Base-by-base conservation (phyloP, 2,797 vertebrate genomes). In the Graptemys geographica region DNA sequence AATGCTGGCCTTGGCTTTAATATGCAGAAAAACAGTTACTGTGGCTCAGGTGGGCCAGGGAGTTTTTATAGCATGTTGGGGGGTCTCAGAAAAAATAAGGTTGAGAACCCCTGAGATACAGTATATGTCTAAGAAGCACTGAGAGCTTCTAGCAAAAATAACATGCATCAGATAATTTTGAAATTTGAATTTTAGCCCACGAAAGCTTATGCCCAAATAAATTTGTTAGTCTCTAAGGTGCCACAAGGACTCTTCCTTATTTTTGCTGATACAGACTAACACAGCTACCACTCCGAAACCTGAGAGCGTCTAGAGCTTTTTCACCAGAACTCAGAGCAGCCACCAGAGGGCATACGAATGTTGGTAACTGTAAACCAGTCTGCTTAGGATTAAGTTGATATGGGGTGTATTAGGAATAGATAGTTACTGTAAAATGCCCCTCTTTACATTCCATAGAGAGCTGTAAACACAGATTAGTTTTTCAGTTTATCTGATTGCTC, bases 331-430 rank as follows among this genome's bases (percentile, higher is more conserved):
- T 41, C 6, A 51, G 27, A 57, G 1, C 57, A 49, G 91, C 94
- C 87, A 23, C 86, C 5, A 96, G 97, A 91, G 91, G 96, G 96
- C 95, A 94, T 91, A 93, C 94, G 90, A 31, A 84, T 78, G 83
- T 86, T 27, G 83, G 65, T 56, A 57, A 81, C 15, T 13, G 53
- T 16, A 28, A 3, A 2, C 1, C 4, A 5, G 62, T 9, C 31
- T 2, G 27, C 56, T 10, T 25, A 52, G 83, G 0, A 0, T 0
- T 1, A 6, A 5, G 25, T 49, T 83, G 47, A 37, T 44, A 41
- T 11, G 10, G 28, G 56, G 72, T 28, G 59, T 33, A 49, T 52
- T 44, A 78, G 3, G 1, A 80, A 25, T n/a, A 47, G 79, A 87
- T 81, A 4, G 79, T 1, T 0, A 13, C 86, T 79, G 55, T 2